Conservation (phyloP, 2,888 invertebrate species). For the Penaeus monodon region DNA sequence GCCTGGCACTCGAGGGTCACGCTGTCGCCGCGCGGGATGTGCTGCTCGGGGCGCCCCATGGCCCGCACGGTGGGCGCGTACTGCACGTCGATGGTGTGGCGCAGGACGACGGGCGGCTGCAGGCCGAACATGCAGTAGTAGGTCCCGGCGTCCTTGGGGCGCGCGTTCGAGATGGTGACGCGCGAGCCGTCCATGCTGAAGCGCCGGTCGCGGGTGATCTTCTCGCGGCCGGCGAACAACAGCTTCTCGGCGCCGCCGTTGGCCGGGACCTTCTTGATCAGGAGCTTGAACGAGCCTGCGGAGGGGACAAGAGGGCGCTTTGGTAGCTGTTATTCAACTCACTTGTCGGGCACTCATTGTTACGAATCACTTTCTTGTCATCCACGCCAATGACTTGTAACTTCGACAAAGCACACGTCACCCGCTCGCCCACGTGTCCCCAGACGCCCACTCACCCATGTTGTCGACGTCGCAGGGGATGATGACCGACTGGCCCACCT, state of each 20-base stretch:
- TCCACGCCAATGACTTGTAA: too few relatives aligned
- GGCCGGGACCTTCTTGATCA: constrained; percentile 52
- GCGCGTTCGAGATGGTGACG: constrained; percentile 45
- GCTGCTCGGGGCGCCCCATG: constrained; percentile 50
- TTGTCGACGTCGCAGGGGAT: constrained; percentile 86
- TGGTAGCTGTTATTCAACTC: too few relatives aligned
- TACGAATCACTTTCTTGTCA: too few relatives aligned
- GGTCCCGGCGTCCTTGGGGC: constrained; percentile 46
- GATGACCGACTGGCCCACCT: constrained; percentile 82
- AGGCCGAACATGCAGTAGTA: constrained; percentile 51
- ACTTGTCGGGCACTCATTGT: too few relatives aligned
- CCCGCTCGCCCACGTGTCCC: neutral
- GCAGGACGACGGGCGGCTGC: constrained; percentile 46
- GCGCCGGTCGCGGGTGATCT: constrained; percentile 44
- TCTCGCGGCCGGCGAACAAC: constrained; percentile 41
- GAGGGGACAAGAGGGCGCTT: neutral
- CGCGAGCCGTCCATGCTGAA: constrained; percentile 35
- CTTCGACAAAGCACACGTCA: too few relatives aligned
- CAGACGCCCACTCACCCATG: constrained; percentile 76
- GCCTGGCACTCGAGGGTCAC: constrained; percentile 60
- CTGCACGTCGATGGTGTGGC: constrained; percentile 59
- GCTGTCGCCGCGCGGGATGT: constrained; percentile 50
- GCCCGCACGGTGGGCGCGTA: constrained; percentile 52
- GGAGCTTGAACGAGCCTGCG: constrained; percentile 43
- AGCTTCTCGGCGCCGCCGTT: constrained; percentile 40